Evolutionary conservation across 2,797 vertebrate species (phyloP), one percentile per base, ranked within the genome.

Genomic region (Hipposideros larvatus): DNA sequence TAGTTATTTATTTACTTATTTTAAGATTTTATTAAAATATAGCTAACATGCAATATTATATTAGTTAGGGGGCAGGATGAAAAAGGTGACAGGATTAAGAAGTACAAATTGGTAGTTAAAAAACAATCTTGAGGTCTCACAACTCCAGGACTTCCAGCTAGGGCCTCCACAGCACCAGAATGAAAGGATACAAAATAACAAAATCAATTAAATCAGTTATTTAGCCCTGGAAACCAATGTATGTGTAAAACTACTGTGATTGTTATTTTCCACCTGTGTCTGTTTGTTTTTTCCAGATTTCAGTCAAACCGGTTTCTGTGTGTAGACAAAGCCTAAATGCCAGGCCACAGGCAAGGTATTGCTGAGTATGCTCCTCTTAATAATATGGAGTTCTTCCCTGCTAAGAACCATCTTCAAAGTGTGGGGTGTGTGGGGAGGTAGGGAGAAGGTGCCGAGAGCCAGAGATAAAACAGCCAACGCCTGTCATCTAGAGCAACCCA

Each of bases 241-340:
- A 87, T 88, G 11, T 87, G 4, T 74, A 68, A 93, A 80, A 78
- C 1, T 61, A 84, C 24, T 53, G 15, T 71, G n/a, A 70, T 87
- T 57, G 55, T 83, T 97, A 86, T 65, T 96, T 94, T 91, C 46
- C 11, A 74, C 2, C 28, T 87, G 13, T 41, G n/a, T 73, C 48
- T 93, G 28, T 74, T 63, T 65, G 15, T 87, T 77, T 94, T 71
- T 43, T 89, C 22, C 74, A 43, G 57, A 79, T 95, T 96, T 94
- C 48, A 89, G 34, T 87, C 66, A 93, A 63, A 93, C 37, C 61
- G 16, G 59, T 91, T 97, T 93, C 53, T 91, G 21, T 84, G 31
- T 79, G 34, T 66, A 80, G 57, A 94, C 41, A 71, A 96, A 91
- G 61, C 87, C 11, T 51, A 95, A 97, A 93, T 86, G 43, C 48